Evolutionary conservation across 2,888 invertebrate species (phyloP).

Genomic region (Erebia aethiops): DNA sequence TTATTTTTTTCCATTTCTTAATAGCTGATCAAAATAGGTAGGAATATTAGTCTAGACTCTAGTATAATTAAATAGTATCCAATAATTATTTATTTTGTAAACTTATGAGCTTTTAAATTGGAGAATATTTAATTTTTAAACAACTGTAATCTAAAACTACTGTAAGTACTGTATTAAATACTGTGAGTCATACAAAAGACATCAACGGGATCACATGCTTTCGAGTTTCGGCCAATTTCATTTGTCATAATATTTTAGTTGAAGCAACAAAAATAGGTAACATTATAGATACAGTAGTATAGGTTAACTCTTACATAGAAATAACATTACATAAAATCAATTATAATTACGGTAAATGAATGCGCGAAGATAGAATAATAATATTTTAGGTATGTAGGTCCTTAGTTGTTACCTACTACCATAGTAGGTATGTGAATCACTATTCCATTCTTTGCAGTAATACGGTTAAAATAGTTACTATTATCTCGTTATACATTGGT

Average conservation of each 20-base stretch:
- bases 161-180: background rate
- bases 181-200: constrained; percentile 51
- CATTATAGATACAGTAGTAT: too few species aligned
- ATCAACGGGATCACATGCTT: constrained; percentile 50
- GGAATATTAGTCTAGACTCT: background rate
- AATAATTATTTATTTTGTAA: too few species aligned
- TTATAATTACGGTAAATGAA: too few species aligned
- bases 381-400: too few species aligned
- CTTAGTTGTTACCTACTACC: too few species aligned
- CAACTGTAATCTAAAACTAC: background rate
- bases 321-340: too few species aligned
- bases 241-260: background rate
- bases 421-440: background rate
- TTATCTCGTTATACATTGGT: constrained; percentile 15
- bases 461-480: constrained; percentile 1
- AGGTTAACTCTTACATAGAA: too few species aligned
- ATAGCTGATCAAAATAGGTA: background rate
- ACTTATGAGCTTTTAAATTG: too few species aligned
- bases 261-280: too few species aligned
- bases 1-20: background rate
- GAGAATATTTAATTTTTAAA: background rate
- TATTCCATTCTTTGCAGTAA: background rate
- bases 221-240: background rate
- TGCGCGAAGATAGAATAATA: too few species aligned
- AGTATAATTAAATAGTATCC: too few species aligned